Base-by-base conservation (phyloP, 2,888 invertebrate species). In the Lasioglossum morio region DNA sequence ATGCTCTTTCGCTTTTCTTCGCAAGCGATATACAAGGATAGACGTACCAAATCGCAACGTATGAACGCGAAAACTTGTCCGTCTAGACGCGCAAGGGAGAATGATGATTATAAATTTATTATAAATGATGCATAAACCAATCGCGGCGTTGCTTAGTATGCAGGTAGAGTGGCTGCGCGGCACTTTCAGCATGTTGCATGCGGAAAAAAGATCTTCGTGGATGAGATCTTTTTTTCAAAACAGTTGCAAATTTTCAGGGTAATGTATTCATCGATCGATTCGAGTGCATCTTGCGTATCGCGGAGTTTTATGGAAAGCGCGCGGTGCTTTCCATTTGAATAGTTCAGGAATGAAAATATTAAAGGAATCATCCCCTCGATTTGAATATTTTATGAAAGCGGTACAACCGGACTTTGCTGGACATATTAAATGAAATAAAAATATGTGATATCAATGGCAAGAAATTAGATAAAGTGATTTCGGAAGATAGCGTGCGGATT, bases 61-160 rank as follows among this genome's bases (percentile, higher is more conserved):
- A 34, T 34, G 2, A 34, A n/a, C n/a, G n/a, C n/a, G n/a, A n/a
- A n/a, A n/a, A 34, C 34, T 34, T 34, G 34, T 34, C 2, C 34
- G 34, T 34, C 34, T 3, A 34, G 34, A 34, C 34, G 34, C 34
- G 34, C 34, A 34, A 34, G 3, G 34, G 34, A 34, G 34, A n/a
- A n/a, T n/a, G n/a, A n/a, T n/a, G n/a, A n/a, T n/a, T n/a, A n/a
- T n/a, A n/a, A n/a, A n/a, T n/a, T n/a, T n/a, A n/a, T n/a, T 77
- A 86, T 88, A 85, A 86, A 78, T 78, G 74, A 57, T 78, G n/a
- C 63, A 43, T 27, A 16, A 46, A 43, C 16, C 48, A 34, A 80
- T 27, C 7, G 48, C 4, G 46, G 30, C 34, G 4, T 16, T 23
- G 53, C 27, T 75, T 43, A 19, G 46, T 27, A 30, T 1, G 4